Evolutionary conservation across 2,888 invertebrate genomes (phyloP).

Genomic region (Tribolium freemani): DNA sequence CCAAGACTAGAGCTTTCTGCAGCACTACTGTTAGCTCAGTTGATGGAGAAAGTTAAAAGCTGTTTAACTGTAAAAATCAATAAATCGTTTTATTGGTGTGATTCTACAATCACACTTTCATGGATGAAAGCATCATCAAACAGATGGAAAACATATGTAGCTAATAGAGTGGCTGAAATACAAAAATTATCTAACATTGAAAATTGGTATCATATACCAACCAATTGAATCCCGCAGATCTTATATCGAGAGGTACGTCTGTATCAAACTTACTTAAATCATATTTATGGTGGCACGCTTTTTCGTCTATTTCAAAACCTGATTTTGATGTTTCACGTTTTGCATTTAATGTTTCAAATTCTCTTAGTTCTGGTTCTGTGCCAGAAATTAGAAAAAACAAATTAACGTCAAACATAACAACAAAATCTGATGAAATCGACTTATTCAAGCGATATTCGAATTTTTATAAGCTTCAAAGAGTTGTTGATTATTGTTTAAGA

Average conservation of each 20-base stretch:
- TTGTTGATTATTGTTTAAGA: too few species aligned
- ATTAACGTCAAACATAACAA: too few species aligned
- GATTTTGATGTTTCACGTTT: conserved; percentile 37
- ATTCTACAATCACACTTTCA: not conserved
- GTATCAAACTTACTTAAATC: not conserved
- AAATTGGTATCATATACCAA: conserved; percentile 1
- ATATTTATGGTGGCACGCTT: conserved; percentile 36
- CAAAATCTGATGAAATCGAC: too few species aligned
- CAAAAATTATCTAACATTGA: not conserved
- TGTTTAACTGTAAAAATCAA: not conserved
- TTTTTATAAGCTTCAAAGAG: too few species aligned
- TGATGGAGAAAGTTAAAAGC: not conserved
- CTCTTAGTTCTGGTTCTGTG: too few species aligned
- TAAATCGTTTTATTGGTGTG: not conserved
- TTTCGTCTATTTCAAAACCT: not conserved
- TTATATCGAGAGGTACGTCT: conserved; percentile 36
- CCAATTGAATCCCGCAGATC: conserved; percentile 40
- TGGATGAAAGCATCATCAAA: not conserved
- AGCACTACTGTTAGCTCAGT: not conserved
- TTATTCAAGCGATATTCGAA: too few species aligned
- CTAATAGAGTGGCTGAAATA: not conserved
- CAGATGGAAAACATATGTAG: not conserved
- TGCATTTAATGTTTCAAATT: too few species aligned
- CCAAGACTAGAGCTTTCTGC: not conserved
- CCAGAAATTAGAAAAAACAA: too few species aligned